Conservation (phyloP, 2,888 invertebrate species). For the Lasioglossum calceatum region DNA sequence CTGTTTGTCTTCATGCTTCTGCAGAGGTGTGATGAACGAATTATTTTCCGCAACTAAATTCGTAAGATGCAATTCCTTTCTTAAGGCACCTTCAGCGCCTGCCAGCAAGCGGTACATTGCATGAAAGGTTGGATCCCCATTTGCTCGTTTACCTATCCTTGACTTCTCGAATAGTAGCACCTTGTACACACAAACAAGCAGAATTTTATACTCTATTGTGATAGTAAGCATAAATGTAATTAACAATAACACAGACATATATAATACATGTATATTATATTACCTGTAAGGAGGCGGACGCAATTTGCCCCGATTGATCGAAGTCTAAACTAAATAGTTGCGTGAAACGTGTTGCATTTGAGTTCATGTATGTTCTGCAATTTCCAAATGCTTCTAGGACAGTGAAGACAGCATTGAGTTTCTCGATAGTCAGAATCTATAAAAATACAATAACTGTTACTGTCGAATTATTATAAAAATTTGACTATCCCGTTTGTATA, state of each 20-base stretch:
- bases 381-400: conserved; percentile 96
- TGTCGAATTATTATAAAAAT: background rate
- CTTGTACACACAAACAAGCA: conserved; percentile 48
- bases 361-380: conserved; percentile 93
- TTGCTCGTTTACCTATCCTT: conserved; percentile 89
- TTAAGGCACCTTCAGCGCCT: conserved; percentile 92
- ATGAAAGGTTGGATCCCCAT: conserved; percentile 90
- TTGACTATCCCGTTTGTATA: no score
- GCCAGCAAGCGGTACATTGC: conserved; percentile 90
- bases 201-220: background rate
- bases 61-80: conserved; percentile 93
- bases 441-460: conserved; percentile 19
- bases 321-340: conserved; percentile 97
- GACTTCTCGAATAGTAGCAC: conserved; percentile 92
- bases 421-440: conserved; percentile 90
- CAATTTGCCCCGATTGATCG: conserved; percentile 96
- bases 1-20: conserved; percentile 92
- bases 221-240: background rate
- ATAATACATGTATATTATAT: conserved; percentile 26
- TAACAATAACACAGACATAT: background rate
- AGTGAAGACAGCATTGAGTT: conserved; percentile 92
- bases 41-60: conserved; percentile 89
- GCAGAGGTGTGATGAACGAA: conserved; percentile 91
- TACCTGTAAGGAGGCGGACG: conserved; percentile 95
- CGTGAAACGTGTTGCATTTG: conserved; percentile 95